A percentile compares a stretch with the other conserved stretches of the same genome.
Evolutionary conservation across 2,888 invertebrate species (phyloP).

Genomic region (Dasysyrphus albostriatus): DNA sequence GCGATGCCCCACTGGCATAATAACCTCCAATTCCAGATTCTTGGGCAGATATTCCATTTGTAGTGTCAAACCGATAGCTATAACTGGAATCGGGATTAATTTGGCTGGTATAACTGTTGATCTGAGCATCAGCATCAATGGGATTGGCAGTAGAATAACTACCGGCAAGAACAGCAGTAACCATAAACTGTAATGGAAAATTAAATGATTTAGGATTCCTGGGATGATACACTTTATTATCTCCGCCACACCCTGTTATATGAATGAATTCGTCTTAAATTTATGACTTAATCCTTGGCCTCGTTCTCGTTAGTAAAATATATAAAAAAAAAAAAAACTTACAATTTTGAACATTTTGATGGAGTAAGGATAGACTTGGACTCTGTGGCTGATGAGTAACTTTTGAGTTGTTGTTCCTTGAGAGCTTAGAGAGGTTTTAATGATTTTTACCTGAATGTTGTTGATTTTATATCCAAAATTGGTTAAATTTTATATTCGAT

Average conservation of each 20-base stretch:
- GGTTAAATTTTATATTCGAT: slow-evolving; percentile 25
- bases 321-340: slow-evolving; percentile 78
- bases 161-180: slow-evolving; percentile 77
- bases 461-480: slow-evolving; percentile 66
- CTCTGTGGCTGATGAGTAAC: slow-evolving; percentile 40
- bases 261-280: slow-evolving; percentile 18
- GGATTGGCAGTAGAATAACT: slow-evolving; percentile 78
- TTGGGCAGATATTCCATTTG: slow-evolving; percentile 86
- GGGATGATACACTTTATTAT: slow-evolving; percentile 21
- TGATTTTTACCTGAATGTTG: slow-evolving; percentile 53
- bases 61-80: slow-evolving; percentile 85
- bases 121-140: slow-evolving; percentile 80
- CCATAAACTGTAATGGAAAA: slow-evolving; percentile 78
- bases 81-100: slow-evolving; percentile 83
- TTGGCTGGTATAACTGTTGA: slow-evolving; percentile 82
- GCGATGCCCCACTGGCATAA: slow-evolving; percentile 85
- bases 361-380: slow-evolving; percentile 65
- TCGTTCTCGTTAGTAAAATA: too few species aligned
- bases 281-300: slow-evolving; percentile 39
- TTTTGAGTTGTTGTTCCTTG: slow-evolving; percentile 67
- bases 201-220: not conserved
- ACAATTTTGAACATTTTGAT: slow-evolving; percentile 80
- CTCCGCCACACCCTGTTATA: slow-evolving; percentile 42
- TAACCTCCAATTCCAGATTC: slow-evolving; percentile 86
- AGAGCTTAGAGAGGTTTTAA: slow-evolving; percentile 63